Evolutionary conservation across 1,140 invertebrate genomes (phyloP), one percentile per base, ranked within the genome.

Genomic region (Zaprionus camerounensis): DNA sequence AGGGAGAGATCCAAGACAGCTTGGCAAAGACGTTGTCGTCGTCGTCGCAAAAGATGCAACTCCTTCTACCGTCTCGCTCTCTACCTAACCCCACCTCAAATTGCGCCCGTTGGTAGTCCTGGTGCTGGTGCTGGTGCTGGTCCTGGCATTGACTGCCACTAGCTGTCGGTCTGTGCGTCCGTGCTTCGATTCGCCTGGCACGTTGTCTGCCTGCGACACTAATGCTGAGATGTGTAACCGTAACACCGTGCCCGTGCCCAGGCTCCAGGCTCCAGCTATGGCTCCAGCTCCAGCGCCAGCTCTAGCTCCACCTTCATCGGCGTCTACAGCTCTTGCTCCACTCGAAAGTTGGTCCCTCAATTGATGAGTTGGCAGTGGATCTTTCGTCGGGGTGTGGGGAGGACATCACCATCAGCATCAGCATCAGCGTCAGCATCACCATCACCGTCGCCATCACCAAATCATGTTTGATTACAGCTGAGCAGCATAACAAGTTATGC

Each of bases 391-490:
- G 26, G 12, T 70, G 44, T 46, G 26, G 9, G 28, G 38, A 44
- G 41, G 13, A 12, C 36, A 13, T 38, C 41, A n/a, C 5, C 15
- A 41, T 41, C 55, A 22, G 46, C 41, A 6, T 7, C 41, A 17
- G 41, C 41, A 20, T 46, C 41, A 51, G 20, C 46, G 67, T 46
- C 81, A 80, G 61, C 69, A 61, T 72, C 70, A 74, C 66, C 78
- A 70, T n/a, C 15, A n/a, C 38, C 28, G 17, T 38, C 53, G 28
- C 38, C 55, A 34, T 44, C 55, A 49, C 26, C 31, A 75, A 91
- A 90, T 90, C 86, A 85, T 82, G 86, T 90, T 90, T 90, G 85
- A 90, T 90, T 90, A 90, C 86, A 91, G 82, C 82, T 86, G 82
- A 91, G 86, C 68, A 78, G 85, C 85, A 90, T 90, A 82, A 75